Evolutionary conservation across 2,797 vertebrate species (phyloP), one percentile per base, ranked within the genome.

Genomic region (Hylomyscus alleni): DNA sequence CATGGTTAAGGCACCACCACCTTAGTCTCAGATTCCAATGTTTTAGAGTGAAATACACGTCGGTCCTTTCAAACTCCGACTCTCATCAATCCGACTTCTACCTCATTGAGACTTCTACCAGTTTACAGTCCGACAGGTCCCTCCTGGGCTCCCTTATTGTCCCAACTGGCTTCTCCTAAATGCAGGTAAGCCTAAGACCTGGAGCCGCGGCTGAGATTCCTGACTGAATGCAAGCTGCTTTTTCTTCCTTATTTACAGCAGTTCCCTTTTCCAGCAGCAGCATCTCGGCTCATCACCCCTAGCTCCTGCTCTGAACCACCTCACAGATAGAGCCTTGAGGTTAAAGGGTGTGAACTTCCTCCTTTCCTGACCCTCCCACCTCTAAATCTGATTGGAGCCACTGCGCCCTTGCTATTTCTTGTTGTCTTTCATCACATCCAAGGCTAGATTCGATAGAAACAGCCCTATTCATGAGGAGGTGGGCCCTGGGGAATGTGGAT

Each of bases 361-460:
- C 60, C 40, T 72, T 93, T 93, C 83, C 85, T 89, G 77, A 26
- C 15, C 26, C 24, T 78, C 75, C 31, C 62, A 17, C 9, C 56
- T 67, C 40, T 60, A 83, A 34, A 44, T 29, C 17, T 37, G 34
- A 37, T 89, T 73, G 44, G 26, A 84, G 40, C 60, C 65, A 31
- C 6, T 29, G 60, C 44, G 26, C 72, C 73, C 40, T 84, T 86
- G 69, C 80, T 80, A 17, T 29, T 1, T 20, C 50, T 60, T 20
- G 3, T 24, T 11, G 5, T 93, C 62, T 58, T 92, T 87, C 72
- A 73, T 95, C 37, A 60, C 20, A 40, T 29, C 40, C 58, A 85
- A 73, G 29, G 14, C 90, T 92, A 87, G 90, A 82, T 73, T 19
- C 82, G 37, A 50, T 11, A 34, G n/a, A 93, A 94, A 94, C 56